Evolutionary conservation across 2,113 vertebrate genomes (phyloP).

Genomic region (Sphaerodactylus townsendi): DNA sequence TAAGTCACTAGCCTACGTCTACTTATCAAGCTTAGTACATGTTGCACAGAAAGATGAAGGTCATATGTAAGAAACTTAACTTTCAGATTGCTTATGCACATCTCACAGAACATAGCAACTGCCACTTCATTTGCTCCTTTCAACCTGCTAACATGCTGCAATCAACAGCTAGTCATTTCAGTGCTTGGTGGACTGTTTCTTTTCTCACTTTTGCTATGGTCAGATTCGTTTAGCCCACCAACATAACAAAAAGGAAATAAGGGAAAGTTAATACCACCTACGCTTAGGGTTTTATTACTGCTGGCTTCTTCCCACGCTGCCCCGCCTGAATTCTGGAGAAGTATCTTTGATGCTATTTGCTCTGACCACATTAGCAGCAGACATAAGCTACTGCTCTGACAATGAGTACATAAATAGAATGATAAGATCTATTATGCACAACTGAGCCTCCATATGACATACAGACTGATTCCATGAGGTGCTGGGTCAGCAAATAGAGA

Average conservation of each 20-base stretch:
- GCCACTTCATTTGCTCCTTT: rapidly evolving
- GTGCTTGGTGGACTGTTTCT: neutral
- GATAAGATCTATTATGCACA: conserved; percentile 4
- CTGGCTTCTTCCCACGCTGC: neutral
- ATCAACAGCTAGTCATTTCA: conserved; percentile 59
- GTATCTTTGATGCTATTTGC: neutral
- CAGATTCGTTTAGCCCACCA: conserved; percentile 24
- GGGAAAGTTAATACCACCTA: conserved; percentile 68
- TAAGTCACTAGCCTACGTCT: no score
- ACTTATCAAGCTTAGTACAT: neutral
- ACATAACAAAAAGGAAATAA: conserved; percentile 53
- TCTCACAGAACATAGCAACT: rapidly evolving
- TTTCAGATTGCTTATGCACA: neutral
- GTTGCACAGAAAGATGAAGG: rapidly evolving
- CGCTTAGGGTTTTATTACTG: conserved; percentile 27
- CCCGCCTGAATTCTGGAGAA: neutral
- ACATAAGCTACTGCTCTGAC: neutral
- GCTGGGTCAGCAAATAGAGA: conserved; percentile 19
- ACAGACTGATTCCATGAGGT: neutral
- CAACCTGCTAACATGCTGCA: neutral
- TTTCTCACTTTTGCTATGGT: conserved; percentile 69
- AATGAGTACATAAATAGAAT: neutral
- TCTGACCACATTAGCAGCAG: rapidly evolving
- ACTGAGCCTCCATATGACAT: neutral
- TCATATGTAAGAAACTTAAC: neutral